phyloP scores from a whole-genome alignment of 2,797 vertebrate genomes.

The Pangasius macronema region DNA sequence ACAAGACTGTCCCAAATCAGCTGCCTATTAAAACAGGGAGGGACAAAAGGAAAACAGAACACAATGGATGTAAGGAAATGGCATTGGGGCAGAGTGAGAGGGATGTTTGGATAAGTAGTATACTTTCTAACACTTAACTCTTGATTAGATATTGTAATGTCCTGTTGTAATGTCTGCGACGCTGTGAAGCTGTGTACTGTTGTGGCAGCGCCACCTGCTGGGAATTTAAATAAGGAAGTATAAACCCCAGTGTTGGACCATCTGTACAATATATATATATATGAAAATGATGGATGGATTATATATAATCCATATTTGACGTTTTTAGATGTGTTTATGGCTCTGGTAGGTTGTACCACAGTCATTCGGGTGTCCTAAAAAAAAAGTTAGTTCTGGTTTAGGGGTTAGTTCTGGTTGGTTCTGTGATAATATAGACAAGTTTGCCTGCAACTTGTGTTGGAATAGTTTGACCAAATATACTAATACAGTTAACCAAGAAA shows the following conservation, averaged over 20 bases:
- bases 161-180: neutral
- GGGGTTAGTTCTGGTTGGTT: neutral
- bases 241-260: neutral
- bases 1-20: conserved; percentile 25
- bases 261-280: neutral
- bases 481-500: neutral
- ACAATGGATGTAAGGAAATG: conserved; percentile 38
- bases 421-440: neutral
- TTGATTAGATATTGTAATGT: neutral
- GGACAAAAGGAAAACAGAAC: conserved; percentile 26
- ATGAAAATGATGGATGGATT: no score
- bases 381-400: neutral
- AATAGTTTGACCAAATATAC: neutral
- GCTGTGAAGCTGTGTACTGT: conserved; percentile 13
- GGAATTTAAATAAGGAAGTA: neutral
- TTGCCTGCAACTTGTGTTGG: neutral
- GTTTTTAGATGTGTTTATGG: neutral
- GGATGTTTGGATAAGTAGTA: conserved; percentile 8
- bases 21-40: conserved; percentile 41
- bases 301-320: neutral
- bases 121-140: conserved; percentile 32
- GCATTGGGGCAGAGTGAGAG: neutral
- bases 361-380: no score
- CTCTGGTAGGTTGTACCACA: neutral
- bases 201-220: conserved; percentile 57